Base-by-base conservation (phyloP, 1,140 invertebrate genomes). In the Lepidurus apus region DNA sequence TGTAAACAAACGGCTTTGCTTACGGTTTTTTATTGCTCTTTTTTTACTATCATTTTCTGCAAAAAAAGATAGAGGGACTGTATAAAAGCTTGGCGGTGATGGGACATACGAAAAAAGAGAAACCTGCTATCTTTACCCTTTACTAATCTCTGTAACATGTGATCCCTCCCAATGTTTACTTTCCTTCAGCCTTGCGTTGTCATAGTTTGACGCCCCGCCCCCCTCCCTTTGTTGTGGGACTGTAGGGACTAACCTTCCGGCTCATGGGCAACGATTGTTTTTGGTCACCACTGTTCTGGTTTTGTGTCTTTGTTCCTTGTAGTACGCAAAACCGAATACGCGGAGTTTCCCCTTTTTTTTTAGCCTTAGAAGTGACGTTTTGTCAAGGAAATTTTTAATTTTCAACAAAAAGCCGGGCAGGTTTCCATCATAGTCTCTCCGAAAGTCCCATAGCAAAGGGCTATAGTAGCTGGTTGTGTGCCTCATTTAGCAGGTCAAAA, bases 381-480 rank as follows among this genome's bases (percentile, higher is more conserved):
- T 47, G 34, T 47, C 10, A 47, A 47, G 45, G 21, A 21, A 65
- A 11, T 21, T 65, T 65, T 21, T 65, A 3, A 13, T 65, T 65
- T 65, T 65, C 13, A 4, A 73, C 42, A 43, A 78, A 78, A 79
- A 75, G 78, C 78, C 78, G 78, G 78, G 78, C 78, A 79, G 78
- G 78, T 79, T 79, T 79, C 78, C 78, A 79, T 79, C 78, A 79
- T 79, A 74, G 65, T 74, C 75, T 79, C 65, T 74, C 73, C 65
- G 42, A 26, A 77, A 65, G 53, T 65, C 53, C 53, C 53, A 65
- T 13, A 65, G 53, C 53, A 65, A 65, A 65, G 53, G 53, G 53
- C 53, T 65, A 4, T 4, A 75, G 34, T 53, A 44, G 47, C 47
- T 21, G 45, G 43, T 13, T 13, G 11, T 43, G 43, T 76, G n/a